phyloP scores from a whole-genome alignment of 2,888 invertebrate species.

The Drosophila quasianomalipes region DNA sequence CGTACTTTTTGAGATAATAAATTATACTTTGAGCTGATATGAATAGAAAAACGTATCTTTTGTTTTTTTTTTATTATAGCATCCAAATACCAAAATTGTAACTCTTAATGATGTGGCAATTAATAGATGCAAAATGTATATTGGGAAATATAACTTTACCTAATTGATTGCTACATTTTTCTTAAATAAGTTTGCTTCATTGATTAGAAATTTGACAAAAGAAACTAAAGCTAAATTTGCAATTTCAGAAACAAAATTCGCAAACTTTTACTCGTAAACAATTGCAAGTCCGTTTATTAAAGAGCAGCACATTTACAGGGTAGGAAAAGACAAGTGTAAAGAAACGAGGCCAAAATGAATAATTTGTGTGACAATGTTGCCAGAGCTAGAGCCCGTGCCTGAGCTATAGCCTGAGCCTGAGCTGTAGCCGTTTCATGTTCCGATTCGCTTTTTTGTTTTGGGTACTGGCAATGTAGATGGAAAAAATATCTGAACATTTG shows the following conservation, averaged over 20 bases:
- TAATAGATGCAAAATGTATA: neutral
- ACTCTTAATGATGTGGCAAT: neutral
- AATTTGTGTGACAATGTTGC: constrained; percentile 75
- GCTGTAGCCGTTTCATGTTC: constrained; percentile 35
- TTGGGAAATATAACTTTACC: neutral
- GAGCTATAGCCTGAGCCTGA: constrained; percentile 20
- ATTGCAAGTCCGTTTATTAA: neutral
- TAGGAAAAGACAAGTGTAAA: constrained; percentile 31
- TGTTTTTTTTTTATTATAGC: neutral
- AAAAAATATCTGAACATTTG: constrained; percentile 79
- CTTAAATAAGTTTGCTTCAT: neutral
- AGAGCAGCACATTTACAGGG: constrained; percentile 28
- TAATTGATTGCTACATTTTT: neutral
- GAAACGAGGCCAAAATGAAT: constrained; percentile 62
- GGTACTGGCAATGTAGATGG: constrained; percentile 58
- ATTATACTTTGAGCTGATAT: neutral
- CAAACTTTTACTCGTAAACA: neutral
- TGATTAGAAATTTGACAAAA: neutral
- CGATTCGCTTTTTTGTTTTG: constrained; percentile 19
- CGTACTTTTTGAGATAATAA: neutral
- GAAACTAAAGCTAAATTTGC: neutral
- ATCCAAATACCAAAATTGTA: neutral
- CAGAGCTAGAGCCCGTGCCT: constrained; percentile 35
- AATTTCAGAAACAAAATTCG: neutral
- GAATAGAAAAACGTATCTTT: neutral